These are phyloP conservation scores for Cheumatopsyche charites DNA, from an alignment of 1,140 invertebrate genomes.

Conservation along the genomic window DNA sequence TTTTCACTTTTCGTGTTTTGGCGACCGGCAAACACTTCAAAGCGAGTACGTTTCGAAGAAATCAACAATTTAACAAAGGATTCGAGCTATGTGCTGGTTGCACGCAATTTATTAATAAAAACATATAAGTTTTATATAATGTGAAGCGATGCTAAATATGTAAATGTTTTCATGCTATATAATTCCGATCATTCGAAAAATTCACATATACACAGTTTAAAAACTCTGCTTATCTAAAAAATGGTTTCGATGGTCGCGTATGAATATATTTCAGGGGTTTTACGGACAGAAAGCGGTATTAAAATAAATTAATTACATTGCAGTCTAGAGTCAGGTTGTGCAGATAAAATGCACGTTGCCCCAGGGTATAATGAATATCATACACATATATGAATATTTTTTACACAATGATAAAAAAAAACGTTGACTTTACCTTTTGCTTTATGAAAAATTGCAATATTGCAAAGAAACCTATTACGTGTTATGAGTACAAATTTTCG, in stretches of 20 bases:
- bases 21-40: conserved; percentile 1
- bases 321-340: background rate
- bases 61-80: conserved; percentile 13
- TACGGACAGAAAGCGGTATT: conserved; percentile 23
- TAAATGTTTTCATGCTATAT: no score
- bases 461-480: no score
- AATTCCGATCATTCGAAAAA: no score
- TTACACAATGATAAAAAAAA: background rate
- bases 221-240: no score
- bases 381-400: background rate
- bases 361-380: conserved; percentile 30
- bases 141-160: no score
- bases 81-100: background rate
- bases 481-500: no score
- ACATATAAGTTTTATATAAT: background rate
- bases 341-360: conserved; percentile 37
- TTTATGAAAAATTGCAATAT: no score
- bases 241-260: no score
- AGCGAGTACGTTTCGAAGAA: conserved; percentile 5
- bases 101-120: conserved; percentile 16
- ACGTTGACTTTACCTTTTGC: background rate
- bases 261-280: background rate
- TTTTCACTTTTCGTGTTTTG: conserved; percentile 13
- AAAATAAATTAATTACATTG: conserved; percentile 31
- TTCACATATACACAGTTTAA: no score